phyloP scores from a whole-genome alignment of 2,797 vertebrate species.

The Tokudaia tokunoshimensis region DNA sequence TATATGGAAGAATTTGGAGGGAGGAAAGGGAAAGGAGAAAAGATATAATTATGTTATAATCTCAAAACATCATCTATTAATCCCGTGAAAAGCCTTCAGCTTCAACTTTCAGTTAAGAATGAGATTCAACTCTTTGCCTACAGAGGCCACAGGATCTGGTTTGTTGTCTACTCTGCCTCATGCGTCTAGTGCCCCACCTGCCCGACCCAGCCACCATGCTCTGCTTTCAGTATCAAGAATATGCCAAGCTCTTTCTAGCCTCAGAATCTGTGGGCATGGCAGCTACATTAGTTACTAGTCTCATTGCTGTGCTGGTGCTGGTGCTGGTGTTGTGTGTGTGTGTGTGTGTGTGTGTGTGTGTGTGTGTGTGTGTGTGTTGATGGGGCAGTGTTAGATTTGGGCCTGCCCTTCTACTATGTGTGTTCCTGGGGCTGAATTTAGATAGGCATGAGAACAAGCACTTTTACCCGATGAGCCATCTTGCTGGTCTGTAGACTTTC shows the following conservation, averaged over 20 bases:
- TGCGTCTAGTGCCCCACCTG: background rate
- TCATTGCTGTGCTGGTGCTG: background rate
- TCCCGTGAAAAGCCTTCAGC: constrained; percentile 36
- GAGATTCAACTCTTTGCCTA: background rate
- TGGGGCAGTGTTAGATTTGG: background rate
- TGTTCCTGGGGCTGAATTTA: background rate
- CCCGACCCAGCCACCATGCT: background rate
- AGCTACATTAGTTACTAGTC: background rate
- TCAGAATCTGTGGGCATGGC: background rate
- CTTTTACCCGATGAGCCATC: background rate
- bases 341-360: background rate
- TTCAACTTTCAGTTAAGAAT: background rate
- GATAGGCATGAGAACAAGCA: background rate
- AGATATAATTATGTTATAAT: background rate
- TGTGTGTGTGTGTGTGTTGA: background rate
- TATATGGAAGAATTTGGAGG: background rate
- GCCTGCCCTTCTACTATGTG: background rate
- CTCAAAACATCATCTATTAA: background rate
- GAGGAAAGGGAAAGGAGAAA: background rate
- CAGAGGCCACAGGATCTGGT: background rate
- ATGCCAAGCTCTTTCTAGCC: background rate
- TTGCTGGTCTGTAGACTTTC: background rate
- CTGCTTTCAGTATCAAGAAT: background rate
- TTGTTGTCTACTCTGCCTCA: background rate
- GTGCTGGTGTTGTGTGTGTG: background rate